Conservation (phyloP, 2,888 invertebrate genomes). For the Leptopilina drosophilae region DNA sequence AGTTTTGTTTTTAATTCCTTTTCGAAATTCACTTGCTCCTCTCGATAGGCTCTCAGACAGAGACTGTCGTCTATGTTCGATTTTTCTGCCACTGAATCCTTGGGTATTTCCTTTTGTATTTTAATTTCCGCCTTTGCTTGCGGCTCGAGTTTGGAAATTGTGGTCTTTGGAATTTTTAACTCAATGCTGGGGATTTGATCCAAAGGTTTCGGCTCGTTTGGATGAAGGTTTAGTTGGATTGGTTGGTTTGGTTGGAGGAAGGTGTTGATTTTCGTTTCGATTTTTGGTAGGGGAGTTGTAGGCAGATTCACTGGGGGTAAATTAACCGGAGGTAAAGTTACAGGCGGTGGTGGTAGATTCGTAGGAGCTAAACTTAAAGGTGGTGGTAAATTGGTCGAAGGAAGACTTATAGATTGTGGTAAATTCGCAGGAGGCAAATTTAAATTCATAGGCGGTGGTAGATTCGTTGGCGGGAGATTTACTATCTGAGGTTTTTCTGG, state of each 20-base stretch:
- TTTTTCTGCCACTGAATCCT: slow-evolving; percentile 58
- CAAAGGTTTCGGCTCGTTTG: neutral
- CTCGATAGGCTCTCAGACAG: slow-evolving; percentile 67
- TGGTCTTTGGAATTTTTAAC: slow-evolving; percentile 30
- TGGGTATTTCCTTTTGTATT: slow-evolving; percentile 56
- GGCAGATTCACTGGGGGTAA: neutral
- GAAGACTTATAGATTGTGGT: neutral
- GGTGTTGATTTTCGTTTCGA: slow-evolving; percentile 5
- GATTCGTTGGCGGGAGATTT: too few species aligned
- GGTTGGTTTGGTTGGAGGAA: neutral
- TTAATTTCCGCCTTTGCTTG: slow-evolving; percentile 47
- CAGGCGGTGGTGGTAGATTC: too few species aligned
- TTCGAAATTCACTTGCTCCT: slow-evolving; percentile 70
- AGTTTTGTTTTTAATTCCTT: slow-evolving; percentile 68
- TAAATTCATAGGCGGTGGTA: neutral
- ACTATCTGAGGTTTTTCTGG: slow-evolving; percentile 38
- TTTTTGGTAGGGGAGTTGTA: neutral
- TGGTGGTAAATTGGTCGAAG: neutral
- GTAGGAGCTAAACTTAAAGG: too few species aligned
- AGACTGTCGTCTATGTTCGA: slow-evolving; percentile 64
- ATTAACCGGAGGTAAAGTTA: neutral
- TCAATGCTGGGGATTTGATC: neutral
- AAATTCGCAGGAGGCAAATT: neutral
- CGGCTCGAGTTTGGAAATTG: slow-evolving; percentile 21
- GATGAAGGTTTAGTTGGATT: too few species aligned